phyloP scores from a whole-genome alignment of 2,113 vertebrate species.

The Chamaetylas fuelleborni region DNA sequence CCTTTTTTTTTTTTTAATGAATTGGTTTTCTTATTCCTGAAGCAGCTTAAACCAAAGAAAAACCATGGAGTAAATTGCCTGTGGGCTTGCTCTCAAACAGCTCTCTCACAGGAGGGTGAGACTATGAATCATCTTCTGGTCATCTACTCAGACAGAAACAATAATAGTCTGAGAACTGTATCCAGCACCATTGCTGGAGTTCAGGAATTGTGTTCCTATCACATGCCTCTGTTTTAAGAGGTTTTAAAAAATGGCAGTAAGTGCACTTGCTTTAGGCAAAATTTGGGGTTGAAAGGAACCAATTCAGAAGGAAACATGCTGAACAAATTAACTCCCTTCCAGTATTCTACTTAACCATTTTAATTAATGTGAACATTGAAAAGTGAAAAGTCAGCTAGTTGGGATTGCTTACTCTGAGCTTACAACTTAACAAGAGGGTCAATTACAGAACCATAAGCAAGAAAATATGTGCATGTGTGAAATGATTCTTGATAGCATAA shows the following conservation, averaged over 20 bases:
- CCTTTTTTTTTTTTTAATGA: background rate
- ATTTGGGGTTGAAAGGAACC: conserved; percentile 26
- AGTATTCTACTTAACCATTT: background rate
- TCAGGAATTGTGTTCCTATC: background rate
- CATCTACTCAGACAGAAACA: background rate
- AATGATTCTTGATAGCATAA: background rate
- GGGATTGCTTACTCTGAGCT: background rate
- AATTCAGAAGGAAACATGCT: conserved; percentile 54
- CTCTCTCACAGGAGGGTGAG: background rate
- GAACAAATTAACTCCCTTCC: conserved; percentile 49
- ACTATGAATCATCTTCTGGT: conserved; percentile 23
- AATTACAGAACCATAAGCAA: background rate
- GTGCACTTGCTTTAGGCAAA: conserved; percentile 47
- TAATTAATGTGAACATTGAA: conserved; percentile 26
- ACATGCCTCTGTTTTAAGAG: background rate
- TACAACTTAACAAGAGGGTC: background rate
- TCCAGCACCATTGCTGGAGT: background rate
- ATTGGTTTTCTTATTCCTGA: background rate
- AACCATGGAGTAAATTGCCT: background rate
- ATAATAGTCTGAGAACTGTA: background rate
- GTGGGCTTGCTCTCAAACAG: conserved; percentile 13
- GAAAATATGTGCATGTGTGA: background rate
- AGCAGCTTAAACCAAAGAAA: background rate
- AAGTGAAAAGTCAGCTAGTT: conserved; percentile 29
- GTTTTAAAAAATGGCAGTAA: background rate